Conservation (phyloP, 2,113 vertebrate species). For the Pseudorhombus dupliciocellatus region DNA sequence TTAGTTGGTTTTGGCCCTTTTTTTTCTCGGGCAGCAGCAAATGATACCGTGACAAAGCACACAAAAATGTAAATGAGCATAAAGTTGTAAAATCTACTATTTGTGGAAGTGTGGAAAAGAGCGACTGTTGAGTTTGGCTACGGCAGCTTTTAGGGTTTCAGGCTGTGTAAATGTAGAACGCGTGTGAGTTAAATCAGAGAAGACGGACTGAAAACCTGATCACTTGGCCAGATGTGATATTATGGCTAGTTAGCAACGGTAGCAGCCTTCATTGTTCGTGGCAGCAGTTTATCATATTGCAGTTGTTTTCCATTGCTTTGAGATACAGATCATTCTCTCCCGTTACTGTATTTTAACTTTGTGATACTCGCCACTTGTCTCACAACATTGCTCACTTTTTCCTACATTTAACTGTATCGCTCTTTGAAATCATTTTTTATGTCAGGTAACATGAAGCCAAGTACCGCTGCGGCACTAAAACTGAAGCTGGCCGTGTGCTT, state of each 20-base stretch:
- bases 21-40: constrained; percentile 33
- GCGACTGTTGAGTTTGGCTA: constrained; percentile 63
- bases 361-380: neutral
- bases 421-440: constrained; percentile 10
- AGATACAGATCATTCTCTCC: neutral
- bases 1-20: constrained; percentile 28
- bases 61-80: constrained; percentile 68
- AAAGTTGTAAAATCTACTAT: constrained; percentile 58
- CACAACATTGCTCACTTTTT: neutral
- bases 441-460: constrained; percentile 11
- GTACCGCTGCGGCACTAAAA: constrained; percentile 27
- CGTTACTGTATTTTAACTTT: neutral
- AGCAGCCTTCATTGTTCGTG: constrained; percentile 22
- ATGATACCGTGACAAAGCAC: constrained; percentile 64
- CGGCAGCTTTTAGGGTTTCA: constrained; percentile 41
- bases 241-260: constrained; percentile 41
- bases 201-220: constrained; percentile 43
- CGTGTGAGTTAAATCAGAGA: constrained; percentile 51
- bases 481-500: neutral
- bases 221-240: constrained; percentile 59
- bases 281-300: constrained; percentile 10
- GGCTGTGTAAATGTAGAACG: constrained; percentile 55
- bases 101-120: constrained; percentile 53
- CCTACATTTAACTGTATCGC: neutral
- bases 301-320: constrained; percentile 12